Conservation (phyloP, 2,888 invertebrate species). For the Ennomos fuscantarius region DNA sequence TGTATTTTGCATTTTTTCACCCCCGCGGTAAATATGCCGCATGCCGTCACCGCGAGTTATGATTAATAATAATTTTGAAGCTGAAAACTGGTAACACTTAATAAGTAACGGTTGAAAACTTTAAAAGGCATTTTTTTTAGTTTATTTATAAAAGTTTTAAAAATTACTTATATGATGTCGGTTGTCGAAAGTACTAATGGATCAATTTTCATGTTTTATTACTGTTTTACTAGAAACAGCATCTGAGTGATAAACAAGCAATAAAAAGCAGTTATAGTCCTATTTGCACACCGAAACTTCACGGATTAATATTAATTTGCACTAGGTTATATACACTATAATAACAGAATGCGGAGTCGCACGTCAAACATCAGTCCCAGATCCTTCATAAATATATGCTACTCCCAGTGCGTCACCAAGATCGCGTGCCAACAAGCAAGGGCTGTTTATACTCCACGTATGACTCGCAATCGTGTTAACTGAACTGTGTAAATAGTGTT, state of each 20-base stretch:
- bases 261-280: too few species aligned
- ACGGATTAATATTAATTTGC: too few species aligned
- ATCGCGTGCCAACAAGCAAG: conserved; percentile 9
- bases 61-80: conserved; percentile 67
- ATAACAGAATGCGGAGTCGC: too few species aligned
- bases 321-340: too few species aligned
- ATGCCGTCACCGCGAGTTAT: conserved; percentile 62
- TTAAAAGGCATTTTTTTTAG: conserved; percentile 15
- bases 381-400: not conserved
- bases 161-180: not conserved
- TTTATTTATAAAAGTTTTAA: conserved; percentile 1
- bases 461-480: conserved; percentile 8
- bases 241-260: too few species aligned
- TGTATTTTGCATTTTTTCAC: conserved; percentile 78
- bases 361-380: too few species aligned
- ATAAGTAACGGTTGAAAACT: conserved; percentile 23
- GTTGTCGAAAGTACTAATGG: not conserved
- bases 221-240: too few species aligned
- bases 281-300: too few species aligned
- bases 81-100: conserved; percentile 31
- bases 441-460: conserved; percentile 12
- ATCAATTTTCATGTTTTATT: too few species aligned
- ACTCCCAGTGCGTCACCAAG: not conserved
- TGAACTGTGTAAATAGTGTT: conserved; percentile 12
- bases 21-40: conserved; percentile 55